phyloP scores from a whole-genome alignment of 2,888 invertebrate genomes.

The Lithosia quadra region DNA sequence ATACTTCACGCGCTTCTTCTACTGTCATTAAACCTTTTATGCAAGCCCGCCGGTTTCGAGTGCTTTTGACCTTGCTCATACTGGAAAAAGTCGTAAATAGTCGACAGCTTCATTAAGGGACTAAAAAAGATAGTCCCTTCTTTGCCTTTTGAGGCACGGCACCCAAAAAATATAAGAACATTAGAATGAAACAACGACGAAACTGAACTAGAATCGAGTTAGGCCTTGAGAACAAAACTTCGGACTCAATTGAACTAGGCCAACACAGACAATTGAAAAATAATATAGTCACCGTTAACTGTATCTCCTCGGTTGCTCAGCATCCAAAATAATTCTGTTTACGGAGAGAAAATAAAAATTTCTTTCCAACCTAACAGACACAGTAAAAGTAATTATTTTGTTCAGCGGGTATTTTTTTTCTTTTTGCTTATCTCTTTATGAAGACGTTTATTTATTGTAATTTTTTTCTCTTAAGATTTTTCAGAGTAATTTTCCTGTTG shows the following conservation, averaged over 20 bases:
- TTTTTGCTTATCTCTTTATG: constrained; percentile 21
- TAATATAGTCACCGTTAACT: constrained; percentile 1
- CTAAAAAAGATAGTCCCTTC: too few species aligned
- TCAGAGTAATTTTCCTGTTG: constrained; percentile 8
- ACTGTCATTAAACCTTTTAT: too few species aligned
- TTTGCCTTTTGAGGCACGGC: too few species aligned
- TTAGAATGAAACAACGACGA: too few species aligned
- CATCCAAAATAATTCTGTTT: constrained; percentile 20
- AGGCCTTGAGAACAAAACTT: not conserved
- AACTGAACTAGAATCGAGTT: too few species aligned
- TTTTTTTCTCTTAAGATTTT: constrained; percentile 7
- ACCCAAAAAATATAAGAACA: not conserved
- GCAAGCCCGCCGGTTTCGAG: too few species aligned
- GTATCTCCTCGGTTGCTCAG: constrained; percentile 19
- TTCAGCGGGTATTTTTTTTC: constrained; percentile 25
- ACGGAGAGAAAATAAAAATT: constrained; percentile 19
- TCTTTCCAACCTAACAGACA: constrained; percentile 9
- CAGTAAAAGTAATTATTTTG: constrained; percentile 33
- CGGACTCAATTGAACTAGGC: not conserved
- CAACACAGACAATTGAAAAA: not conserved
- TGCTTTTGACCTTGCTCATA: too few species aligned
- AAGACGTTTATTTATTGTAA: constrained; percentile 6
- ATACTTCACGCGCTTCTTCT: too few species aligned
- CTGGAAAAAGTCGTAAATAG: too few species aligned
- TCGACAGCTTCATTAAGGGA: too few species aligned